These are phyloP conservation scores for Melangyna quadrimaculata DNA, from an alignment of 2,888 invertebrate species.

Conservation along the genomic window DNA sequence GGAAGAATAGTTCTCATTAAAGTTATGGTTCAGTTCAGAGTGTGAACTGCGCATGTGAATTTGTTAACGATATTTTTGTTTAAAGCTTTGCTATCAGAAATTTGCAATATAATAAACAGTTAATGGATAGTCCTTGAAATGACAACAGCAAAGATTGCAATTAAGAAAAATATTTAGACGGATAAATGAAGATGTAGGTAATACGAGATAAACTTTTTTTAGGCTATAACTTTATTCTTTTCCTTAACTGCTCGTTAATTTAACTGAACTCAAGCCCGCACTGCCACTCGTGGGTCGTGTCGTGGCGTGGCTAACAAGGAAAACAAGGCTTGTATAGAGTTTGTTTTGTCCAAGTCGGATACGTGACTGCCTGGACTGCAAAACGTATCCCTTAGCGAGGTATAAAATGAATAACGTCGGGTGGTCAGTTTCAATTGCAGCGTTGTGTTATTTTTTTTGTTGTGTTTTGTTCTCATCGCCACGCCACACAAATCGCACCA, in stretches of 20 bases:
- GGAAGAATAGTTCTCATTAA: neutral
- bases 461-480: neutral
- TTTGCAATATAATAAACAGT: conserved; percentile 28
- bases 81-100: conserved; percentile 32
- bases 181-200: neutral
- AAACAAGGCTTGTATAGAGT: neutral
- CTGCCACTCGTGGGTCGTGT: neutral
- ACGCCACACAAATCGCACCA: neutral
- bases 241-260: neutral
- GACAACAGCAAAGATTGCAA: neutral
- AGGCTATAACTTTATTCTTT: neutral
- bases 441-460: neutral
- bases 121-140: neutral
- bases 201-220: neutral
- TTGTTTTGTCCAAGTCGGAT: neutral
- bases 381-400: conserved; percentile 8
- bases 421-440: conserved; percentile 44
- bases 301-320: neutral
- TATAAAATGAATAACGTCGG: conserved; percentile 42
- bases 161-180: too few relatives aligned
- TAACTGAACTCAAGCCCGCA: neutral
- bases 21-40: neutral
- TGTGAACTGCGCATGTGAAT: conserved; percentile 35
- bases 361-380: conserved; percentile 30
- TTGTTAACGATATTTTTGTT: neutral